These are phyloP conservation scores for Callopanchax toddi DNA, from an alignment of 2,113 vertebrate species.

Conservation along the genomic window DNA sequence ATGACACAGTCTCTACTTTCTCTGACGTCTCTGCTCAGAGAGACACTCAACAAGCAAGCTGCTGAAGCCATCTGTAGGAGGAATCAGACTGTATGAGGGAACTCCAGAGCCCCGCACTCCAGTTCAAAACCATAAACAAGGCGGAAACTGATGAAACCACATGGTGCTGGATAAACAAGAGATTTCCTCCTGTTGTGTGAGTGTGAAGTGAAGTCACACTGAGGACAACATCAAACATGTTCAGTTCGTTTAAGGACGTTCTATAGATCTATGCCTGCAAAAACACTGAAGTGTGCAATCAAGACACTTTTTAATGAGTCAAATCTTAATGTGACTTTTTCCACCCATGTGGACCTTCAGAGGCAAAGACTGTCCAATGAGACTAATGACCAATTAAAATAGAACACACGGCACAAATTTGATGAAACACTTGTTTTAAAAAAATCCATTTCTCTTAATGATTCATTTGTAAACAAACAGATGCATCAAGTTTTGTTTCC, in stretches of 20 bases:
- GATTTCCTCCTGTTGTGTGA: constrained; percentile 44
- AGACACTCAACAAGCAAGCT: constrained; percentile 33
- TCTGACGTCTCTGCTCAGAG: constrained; percentile 24
- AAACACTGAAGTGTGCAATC: constrained; percentile 6
- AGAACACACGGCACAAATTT: constrained; percentile 27
- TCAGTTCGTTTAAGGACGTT: no score
- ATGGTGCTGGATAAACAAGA: constrained; percentile 54
- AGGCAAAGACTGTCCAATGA: constrained; percentile 37
- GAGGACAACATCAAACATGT: constrained; percentile 34
- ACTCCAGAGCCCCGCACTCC: constrained; percentile 32
- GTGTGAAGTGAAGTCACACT: constrained; percentile 53
- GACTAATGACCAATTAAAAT: constrained; percentile 70
- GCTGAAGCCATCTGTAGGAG: constrained; percentile 43
- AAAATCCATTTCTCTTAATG: constrained; percentile 65
- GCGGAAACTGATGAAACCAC: constrained; percentile 54
- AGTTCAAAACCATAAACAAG: constrained; percentile 52
- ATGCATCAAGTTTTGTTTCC: constrained; percentile 31
- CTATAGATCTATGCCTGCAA: no score
- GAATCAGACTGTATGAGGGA: constrained; percentile 13
- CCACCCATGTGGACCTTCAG: constrained; percentile 36
- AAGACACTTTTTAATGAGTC: constrained; percentile 22
- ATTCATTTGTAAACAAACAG: constrained; percentile 49
- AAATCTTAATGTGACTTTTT: constrained; percentile 32
- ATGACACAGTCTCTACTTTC: constrained; percentile 38
- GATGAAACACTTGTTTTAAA: constrained; percentile 20